These are phyloP conservation scores for Hephaestus fuliginosus DNA, from an alignment of 2,797 vertebrate genomes.

Conservation along the genomic window DNA sequence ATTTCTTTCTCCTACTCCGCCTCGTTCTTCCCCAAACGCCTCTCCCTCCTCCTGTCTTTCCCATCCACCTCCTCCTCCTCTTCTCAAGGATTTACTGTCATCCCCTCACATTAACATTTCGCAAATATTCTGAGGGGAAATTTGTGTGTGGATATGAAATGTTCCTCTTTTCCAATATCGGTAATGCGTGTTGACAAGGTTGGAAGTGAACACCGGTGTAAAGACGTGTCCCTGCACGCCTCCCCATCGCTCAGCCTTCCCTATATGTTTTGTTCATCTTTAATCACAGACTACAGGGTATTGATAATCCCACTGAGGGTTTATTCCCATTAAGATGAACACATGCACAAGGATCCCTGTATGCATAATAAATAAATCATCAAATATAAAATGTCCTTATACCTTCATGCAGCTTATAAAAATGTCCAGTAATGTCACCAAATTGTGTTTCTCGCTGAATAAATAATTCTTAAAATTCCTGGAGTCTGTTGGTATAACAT, in stretches of 20 bases:
- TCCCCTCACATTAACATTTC: conserved; percentile 14
- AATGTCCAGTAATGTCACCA: background rate
- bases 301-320: background rate
- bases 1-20: background rate
- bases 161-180: background rate
- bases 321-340: conserved; percentile 22
- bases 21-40: conserved; percentile 6
- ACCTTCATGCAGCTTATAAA: background rate
- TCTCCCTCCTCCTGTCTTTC: background rate
- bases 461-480: too few relatives aligned
- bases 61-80: background rate
- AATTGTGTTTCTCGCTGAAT: too few relatives aligned
- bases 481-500: too few relatives aligned
- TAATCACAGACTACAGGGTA: conserved; percentile 7
- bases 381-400: conserved; percentile 18
- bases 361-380: conserved; percentile 36
- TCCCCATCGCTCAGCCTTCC: background rate
- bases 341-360: background rate
- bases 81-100: conserved; percentile 32
- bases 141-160: conserved; percentile 5
- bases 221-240: conserved; percentile 13
- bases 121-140: background rate
- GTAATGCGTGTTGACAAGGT: conserved; percentile 46
- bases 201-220: conserved; percentile 24
- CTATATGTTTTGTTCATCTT: background rate